A percentile compares a stretch with the other conserved stretches of the same genome.
Evolutionary conservation across 2,888 invertebrate genomes (phyloP).

Genomic region (Drosophila meridiana): DNA sequence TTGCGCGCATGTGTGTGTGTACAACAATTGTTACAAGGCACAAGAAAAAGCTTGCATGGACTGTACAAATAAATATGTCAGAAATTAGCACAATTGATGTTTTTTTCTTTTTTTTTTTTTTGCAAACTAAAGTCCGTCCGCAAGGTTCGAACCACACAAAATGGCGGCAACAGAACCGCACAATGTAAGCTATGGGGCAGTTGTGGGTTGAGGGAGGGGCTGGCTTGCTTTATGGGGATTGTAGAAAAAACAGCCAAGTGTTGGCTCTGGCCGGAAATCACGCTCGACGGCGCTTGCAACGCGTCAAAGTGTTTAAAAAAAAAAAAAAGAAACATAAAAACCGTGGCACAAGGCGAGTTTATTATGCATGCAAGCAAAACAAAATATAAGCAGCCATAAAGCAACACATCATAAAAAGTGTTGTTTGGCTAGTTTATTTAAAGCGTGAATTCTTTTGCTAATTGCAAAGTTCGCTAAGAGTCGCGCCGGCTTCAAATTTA

Average conservation of each 20-base stretch:
- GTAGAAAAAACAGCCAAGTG: constrained; percentile 37
- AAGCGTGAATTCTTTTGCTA: not conserved
- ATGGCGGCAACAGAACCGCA: constrained; percentile 42
- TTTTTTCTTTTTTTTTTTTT: constrained; percentile 10
- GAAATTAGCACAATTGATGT: constrained; percentile 63
- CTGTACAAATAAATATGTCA: constrained; percentile 65
- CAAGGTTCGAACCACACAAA: constrained; percentile 35
- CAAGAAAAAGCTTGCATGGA: constrained; percentile 28
- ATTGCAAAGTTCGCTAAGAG: not conserved
- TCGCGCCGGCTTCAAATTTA: too few relatives aligned
- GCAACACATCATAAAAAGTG: not conserved
- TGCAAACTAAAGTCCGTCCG: constrained; percentile 30
- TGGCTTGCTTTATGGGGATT: not conserved
- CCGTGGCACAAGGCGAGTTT: not conserved
- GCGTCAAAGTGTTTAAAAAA: constrained; percentile 54
- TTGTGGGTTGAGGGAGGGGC: not conserved
- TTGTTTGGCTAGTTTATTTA: not conserved
- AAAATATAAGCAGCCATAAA: constrained; percentile 2
- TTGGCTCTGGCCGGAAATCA: constrained; percentile 71
- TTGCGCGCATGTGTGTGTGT: constrained; percentile 7
- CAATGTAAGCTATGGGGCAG: not conserved
- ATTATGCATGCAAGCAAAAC: constrained; percentile 23
- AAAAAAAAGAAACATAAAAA: not conserved
- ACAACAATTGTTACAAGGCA: constrained; percentile 39
- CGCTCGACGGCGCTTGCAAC: constrained; percentile 54